These are phyloP conservation scores for Characodon lateralis DNA, from an alignment of 2,797 vertebrate genomes.

Conservation along the genomic window DNA sequence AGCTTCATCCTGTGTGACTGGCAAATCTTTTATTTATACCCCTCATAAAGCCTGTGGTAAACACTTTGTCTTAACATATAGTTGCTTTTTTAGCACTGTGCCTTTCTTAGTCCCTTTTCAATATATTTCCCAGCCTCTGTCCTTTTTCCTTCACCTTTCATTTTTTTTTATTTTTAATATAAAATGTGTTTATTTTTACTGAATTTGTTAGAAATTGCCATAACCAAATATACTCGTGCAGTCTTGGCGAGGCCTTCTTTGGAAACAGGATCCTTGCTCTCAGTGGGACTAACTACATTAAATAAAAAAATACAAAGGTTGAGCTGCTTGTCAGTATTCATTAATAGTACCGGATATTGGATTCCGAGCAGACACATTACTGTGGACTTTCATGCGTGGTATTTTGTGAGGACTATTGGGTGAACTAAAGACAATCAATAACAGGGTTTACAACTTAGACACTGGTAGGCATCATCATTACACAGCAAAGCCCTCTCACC, in stretches of 20 bases:
- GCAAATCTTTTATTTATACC: conserved; percentile 61
- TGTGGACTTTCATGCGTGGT: conserved; percentile 63
- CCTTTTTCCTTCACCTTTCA: conserved; percentile 20
- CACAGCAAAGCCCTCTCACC: conserved; percentile 76
- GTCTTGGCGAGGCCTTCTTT: conserved; percentile 46
- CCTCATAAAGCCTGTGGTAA: conserved; percentile 44
- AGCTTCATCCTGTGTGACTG: conserved; percentile 52
- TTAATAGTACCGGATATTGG: conserved; percentile 66
- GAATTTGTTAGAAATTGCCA: conserved; percentile 52
- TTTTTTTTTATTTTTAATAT: conserved; percentile 37
- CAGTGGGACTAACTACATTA: conserved; percentile 59
- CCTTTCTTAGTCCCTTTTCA: conserved; percentile 23
- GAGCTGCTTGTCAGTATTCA: conserved; percentile 67
- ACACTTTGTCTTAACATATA: conserved; percentile 53
- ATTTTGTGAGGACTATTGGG: conserved; percentile 64
- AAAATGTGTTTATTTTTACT: conserved; percentile 58
- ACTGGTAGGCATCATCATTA: conserved; percentile 78
- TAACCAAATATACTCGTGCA: conserved; percentile 41
- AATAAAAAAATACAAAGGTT: conserved; percentile 65
- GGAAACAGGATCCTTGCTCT: conserved; percentile 60
- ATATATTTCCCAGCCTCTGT: conserved; percentile 31
- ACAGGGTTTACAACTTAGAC: conserved; percentile 78
- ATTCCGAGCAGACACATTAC: conserved; percentile 69
- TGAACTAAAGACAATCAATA: conserved; percentile 78
- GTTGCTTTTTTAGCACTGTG: conserved; percentile 43